Evolutionary conservation across 2,797 vertebrate species (phyloP), one percentile per base, ranked within the genome.

Genomic region (Poecilia picta): DNA sequence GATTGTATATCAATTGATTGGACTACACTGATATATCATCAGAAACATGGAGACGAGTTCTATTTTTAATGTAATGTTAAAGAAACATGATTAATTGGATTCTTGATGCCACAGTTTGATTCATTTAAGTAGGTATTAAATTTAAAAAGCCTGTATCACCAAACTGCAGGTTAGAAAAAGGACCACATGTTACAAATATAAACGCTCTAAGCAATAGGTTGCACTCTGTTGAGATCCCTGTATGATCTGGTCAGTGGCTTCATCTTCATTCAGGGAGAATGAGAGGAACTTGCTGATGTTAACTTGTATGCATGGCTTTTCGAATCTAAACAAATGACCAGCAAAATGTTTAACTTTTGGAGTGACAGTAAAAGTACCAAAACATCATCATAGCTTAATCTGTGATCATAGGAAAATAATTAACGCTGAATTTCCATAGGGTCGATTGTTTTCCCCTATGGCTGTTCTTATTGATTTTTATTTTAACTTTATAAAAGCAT

Each of bases 131-230:
- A 33, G 5, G 28, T 5, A 62, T 62, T 33, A 31, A 36, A 10
- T 36, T 8, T 20, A 64, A 36, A 36, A 36, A 64, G 7, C 31
- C 15, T 20, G 7, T 7, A 20, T 20, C 59, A 33, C 59, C 2
- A 0, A 64, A 33, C 53, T 84, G 71, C 66, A 78, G 78, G 84
- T 79, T 89, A 77, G 36, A 77, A 51, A 49, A 18, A n/a, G 28
- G 46, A 53, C 53, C n/a, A 25, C 33, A 11, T 39, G 12, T 70
- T 43, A 39, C n/a, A 53, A 23, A 77, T 53, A 25, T 5, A 43
- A 36, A 15, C 51, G 33, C 8, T 16, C 33, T 53, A 23, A 53
- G 36, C 47, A 39, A 5, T 70, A 51, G 18, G 62, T 13, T 51
- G 31, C 72, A 68, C n/a, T 70, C 43, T 15, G 10, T 77, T n/a